Base-by-base conservation (phyloP, 2,797 vertebrate genomes). In the Telmatherina bonti region DNA sequence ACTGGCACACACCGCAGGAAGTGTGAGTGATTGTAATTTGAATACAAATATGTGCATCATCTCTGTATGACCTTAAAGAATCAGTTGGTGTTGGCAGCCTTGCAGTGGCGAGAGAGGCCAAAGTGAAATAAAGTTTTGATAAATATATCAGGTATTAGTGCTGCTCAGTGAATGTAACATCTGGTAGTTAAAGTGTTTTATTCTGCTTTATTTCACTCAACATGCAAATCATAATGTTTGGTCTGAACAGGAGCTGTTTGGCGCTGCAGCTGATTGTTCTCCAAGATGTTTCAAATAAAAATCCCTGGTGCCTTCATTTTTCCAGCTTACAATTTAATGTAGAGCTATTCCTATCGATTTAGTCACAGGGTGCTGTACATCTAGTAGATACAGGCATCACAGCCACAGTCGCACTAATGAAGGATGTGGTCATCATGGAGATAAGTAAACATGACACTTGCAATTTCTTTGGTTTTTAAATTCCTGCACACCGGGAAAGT, bases 11-110 rank as follows among this genome's bases (percentile, higher is more conserved):
- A 7, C 63, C 58, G 43, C 41, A 3, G 4, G 26, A 7, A 47
- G n/a, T 33, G 60, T 29, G 36, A 64, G 57, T 67, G 58, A 54
- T 33, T 65, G 60, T 24, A 22, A 43, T 75, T n/a, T 15, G 13
- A 5, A 41, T n/a, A 29, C 38, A 69, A 24, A 62, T 56, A 15
- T 62, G 26, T 60, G 43, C 61, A 69, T 67, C 72, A 31, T 80
- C 49, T 67, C 58, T 7, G 2, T 31, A 0, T 72, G 51, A 72
- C 47, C 43, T 61, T 78, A 38, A 62, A 61, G 26, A 55, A 38
- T 63, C 22, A 36, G 15, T 38, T 61, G 1, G 43, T 69, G 38
- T 69, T 24, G 49, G 45, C 33, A 55, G 26, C 0, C 13, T 27
- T 56, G n/a, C 20, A 29, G 16, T 1, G 0, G 5, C 0, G 47